Percentiles rank a stretch among this genome's conserved stretches.
Conservation (phyloP, 2,888 invertebrate species). For the Eilema griseolum region DNA sequence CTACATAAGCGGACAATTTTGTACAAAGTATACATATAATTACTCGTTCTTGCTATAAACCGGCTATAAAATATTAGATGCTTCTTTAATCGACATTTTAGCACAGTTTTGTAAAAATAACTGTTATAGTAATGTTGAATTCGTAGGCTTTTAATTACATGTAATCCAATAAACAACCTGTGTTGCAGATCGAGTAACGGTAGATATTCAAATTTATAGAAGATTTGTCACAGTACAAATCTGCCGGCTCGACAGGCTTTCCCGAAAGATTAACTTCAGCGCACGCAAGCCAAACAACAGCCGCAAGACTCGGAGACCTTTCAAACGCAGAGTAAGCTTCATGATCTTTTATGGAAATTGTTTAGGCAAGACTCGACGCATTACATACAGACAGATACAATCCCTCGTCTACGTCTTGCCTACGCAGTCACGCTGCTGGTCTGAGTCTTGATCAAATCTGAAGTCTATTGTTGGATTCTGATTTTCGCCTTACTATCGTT, state of each 20-base stretch:
- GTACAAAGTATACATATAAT: slow-evolving; percentile 34
- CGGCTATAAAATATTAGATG: not conserved
- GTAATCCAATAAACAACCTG: not conserved
- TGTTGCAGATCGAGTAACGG: slow-evolving; percentile 16
- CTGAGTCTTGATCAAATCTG: no score
- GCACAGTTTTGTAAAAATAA: slow-evolving; percentile 3
- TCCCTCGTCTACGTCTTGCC: no score
- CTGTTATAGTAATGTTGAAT: not conserved
- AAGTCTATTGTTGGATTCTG: no score
- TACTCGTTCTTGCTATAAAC: not conserved
- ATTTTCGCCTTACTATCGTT: no score
- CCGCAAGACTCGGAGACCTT: not conserved
- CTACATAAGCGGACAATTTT: slow-evolving; percentile 37
- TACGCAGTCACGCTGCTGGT: no score
- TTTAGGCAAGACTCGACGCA: no score
- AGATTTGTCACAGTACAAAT: not conserved
- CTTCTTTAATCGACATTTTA: not conserved
- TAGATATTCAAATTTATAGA: not conserved
- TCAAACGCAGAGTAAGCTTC: no score
- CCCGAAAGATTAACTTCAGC: no score
- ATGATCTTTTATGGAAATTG: no score
- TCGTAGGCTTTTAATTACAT: not conserved
- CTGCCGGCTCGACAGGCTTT: not conserved
- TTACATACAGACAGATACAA: no score
- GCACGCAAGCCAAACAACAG: not conserved